A percentile compares a stretch with the other conserved stretches of the same genome.
These are phyloP conservation scores for Drosophila ambigua DNA, from an alignment of 1,140 invertebrate genomes.

Conservation along the genomic window DNA sequence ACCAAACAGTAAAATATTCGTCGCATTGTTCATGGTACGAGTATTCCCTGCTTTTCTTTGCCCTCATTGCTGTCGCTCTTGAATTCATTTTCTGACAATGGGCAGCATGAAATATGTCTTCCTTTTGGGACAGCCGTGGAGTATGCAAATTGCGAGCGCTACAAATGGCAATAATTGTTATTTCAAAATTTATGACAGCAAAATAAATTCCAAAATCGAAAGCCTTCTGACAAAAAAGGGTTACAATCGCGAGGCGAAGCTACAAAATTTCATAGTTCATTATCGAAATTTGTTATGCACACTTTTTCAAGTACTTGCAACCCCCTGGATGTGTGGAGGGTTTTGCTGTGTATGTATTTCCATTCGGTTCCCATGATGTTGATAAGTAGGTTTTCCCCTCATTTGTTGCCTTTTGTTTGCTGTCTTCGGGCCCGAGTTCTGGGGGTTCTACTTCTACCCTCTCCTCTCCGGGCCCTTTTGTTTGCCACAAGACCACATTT, in stretches of 20 bases:
- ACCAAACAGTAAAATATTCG: too few relatives aligned
- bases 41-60: too few relatives aligned
- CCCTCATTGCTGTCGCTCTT: too few relatives aligned
- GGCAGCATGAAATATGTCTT: conserved; percentile 55
- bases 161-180: conserved; percentile 77
- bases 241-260: conserved; percentile 14
- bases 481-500: conserved; percentile 75
- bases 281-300: conserved; percentile 78
- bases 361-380: conserved; percentile 57
- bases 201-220: conserved; percentile 61
- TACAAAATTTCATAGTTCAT: conserved; percentile 75
- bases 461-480: conserved; percentile 32
- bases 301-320: conserved; percentile 60
- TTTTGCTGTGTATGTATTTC: conserved; percentile 10
- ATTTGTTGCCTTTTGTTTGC: conserved; percentile 62
- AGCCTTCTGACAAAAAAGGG: conserved; percentile 48
- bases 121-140: conserved; percentile 34
- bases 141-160: conserved; percentile 51
- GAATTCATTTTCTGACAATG: conserved; percentile 39
- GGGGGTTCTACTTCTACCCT: conserved; percentile 35
- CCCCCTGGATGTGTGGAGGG: conserved; percentile 38
- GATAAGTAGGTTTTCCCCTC: conserved; percentile 61
- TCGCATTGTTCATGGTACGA: too few relatives aligned
- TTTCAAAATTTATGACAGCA: conserved; percentile 81
- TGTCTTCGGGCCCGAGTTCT: conserved; percentile 4